phyloP scores from a whole-genome alignment of 2,113 vertebrate species.

The Xiphorhynchus elegans region DNA sequence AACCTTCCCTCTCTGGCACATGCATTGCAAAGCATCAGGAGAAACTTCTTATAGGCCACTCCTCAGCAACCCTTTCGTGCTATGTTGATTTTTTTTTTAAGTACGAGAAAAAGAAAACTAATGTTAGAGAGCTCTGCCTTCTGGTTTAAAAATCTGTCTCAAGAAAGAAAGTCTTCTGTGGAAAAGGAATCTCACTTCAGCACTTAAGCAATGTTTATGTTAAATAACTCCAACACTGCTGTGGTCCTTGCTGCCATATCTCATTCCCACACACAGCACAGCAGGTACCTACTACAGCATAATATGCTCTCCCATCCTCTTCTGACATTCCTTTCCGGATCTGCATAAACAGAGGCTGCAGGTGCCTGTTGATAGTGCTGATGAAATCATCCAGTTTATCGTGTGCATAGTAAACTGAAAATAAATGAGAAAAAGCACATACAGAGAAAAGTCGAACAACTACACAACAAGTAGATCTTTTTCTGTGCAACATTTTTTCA shows the following conservation, averaged over 20 bases:
- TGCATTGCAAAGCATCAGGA: not conserved
- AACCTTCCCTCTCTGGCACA: not conserved
- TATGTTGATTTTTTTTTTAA: not conserved
- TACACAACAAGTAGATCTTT: not conserved
- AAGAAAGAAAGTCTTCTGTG: not conserved
- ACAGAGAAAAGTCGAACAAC: not conserved
- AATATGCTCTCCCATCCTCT: slow-evolving; percentile 81
- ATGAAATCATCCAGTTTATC: slow-evolving; percentile 90
- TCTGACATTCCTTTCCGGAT: slow-evolving; percentile 89
- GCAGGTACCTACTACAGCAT: slow-evolving; percentile 82
- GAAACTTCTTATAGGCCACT: not conserved
- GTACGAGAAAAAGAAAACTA: not conserved
- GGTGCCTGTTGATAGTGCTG: slow-evolving; percentile 81
- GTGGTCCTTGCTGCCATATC: not conserved
- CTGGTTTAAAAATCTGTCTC: not conserved
- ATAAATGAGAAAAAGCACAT: not conserved
- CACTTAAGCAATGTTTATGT: not conserved
- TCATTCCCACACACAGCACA: not conserved
- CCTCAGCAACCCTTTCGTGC: not conserved
- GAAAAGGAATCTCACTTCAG: not conserved
- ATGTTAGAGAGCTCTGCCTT: not conserved
- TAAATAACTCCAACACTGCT: not conserved
- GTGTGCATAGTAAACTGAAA: slow-evolving; percentile 73
- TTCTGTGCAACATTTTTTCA: not conserved
- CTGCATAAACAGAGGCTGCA: slow-evolving; percentile 91